phyloP scores from a whole-genome alignment of 2,113 vertebrate species.

The Myxocyprinus asiaticus region DNA sequence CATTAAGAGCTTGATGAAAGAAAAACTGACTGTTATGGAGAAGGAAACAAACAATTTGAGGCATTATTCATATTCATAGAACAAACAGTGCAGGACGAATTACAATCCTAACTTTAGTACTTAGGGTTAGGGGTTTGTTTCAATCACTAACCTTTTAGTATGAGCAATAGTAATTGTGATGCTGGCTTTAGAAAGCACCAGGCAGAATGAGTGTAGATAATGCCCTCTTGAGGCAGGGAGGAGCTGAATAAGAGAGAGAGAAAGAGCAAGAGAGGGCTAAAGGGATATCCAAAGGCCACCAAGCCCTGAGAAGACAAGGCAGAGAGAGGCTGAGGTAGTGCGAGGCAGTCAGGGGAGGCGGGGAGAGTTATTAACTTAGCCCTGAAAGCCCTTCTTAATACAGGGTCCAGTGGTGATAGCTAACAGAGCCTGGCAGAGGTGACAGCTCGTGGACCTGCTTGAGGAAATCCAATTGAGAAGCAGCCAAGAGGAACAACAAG shows the following conservation, averaged over 20 bases:
- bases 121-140: too few relatives aligned
- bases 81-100: too few relatives aligned
- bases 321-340: slow-evolving; percentile 28
- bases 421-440: slow-evolving; percentile 97
- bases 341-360: slow-evolving; percentile 87
- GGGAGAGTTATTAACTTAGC: slow-evolving; percentile 98
- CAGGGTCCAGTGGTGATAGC: slow-evolving; percentile 91
- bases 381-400: slow-evolving; percentile 99
- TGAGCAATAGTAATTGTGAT: too few relatives aligned
- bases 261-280: neutral
- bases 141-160: too few relatives aligned
- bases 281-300: slow-evolving; percentile 54
- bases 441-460: slow-evolving; percentile 97
- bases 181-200: neutral
- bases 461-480: slow-evolving; percentile 99
- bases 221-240: slow-evolving; percentile 40
- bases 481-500: slow-evolving; percentile 98
- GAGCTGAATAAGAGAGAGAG: neutral
- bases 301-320: slow-evolving; percentile 33
- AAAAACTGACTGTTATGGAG: too few relatives aligned
- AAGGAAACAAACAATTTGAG: too few relatives aligned
- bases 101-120: too few relatives aligned
- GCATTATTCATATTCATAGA: too few relatives aligned
- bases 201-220: slow-evolving; percentile 44
- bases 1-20: too few relatives aligned